Conservation (phyloP, 2,888 invertebrate species). For the Melanostoma mellinum region DNA sequence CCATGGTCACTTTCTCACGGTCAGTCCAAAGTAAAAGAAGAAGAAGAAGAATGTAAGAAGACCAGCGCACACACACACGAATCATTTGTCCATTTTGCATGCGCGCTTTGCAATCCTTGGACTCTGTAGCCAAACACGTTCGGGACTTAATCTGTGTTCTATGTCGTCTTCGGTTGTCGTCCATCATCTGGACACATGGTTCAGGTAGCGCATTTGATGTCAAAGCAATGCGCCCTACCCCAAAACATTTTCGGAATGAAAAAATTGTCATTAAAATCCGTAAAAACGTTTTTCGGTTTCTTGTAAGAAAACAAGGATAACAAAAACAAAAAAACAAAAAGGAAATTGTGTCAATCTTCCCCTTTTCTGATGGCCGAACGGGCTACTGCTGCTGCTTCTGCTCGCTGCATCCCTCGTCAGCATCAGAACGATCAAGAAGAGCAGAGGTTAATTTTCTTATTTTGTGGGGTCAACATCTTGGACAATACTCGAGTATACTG, state of each 20-base stretch:
- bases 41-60: not conserved
- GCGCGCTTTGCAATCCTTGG: constrained; percentile 64
- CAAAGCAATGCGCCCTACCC: constrained; percentile 44
- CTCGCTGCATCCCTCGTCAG: constrained; percentile 19
- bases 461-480: constrained; percentile 71
- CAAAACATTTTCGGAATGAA: constrained; percentile 41
- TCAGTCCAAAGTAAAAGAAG: constrained; percentile 27
- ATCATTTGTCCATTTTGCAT: constrained; percentile 66
- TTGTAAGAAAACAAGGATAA: constrained; percentile 19
- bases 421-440: constrained; percentile 47
- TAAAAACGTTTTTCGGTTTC: constrained; percentile 62
- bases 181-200: constrained; percentile 56
- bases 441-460: constrained; percentile 72
- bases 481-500: constrained; percentile 44
- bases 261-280: constrained; percentile 69
- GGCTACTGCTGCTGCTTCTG: constrained; percentile 6
- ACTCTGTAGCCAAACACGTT: constrained; percentile 56
- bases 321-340: not conserved
- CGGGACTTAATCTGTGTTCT: constrained; percentile 24
- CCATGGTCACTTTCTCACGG: constrained; percentile 64
- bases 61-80: not conserved
- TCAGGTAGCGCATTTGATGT: constrained; percentile 56
- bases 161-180: constrained; percentile 38
- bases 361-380: not conserved
- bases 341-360: constrained; percentile 61